Evolutionary conservation across 2,113 vertebrate species (phyloP).

Genomic region (Anarrhichthys ocellatus): DNA sequence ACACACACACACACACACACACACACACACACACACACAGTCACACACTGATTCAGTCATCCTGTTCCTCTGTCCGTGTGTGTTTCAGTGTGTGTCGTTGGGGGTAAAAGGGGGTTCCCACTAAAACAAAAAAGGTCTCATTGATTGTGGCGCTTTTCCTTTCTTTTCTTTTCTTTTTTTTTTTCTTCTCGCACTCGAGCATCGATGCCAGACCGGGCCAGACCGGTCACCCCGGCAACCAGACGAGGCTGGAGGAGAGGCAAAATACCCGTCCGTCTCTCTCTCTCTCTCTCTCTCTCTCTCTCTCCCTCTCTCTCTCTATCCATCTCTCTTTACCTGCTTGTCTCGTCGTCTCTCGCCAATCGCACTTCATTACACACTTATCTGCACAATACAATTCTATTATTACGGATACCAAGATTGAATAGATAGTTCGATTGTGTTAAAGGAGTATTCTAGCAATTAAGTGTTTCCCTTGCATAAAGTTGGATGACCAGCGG

Average conservation of each 20-base stretch:
- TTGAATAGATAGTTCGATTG: background rate
- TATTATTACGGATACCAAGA: background rate
- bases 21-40: slow-evolving; percentile 30
- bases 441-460: background rate
- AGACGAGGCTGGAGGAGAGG: slow-evolving; percentile 40
- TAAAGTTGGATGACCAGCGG: background rate
- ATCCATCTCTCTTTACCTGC: slow-evolving; percentile 39
- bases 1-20: slow-evolving; percentile 25
- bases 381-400: background rate
- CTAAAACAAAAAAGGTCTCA: slow-evolving; percentile 81
- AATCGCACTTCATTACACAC: background rate
- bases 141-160: slow-evolving; percentile 81
- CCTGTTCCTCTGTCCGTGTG: slow-evolving; percentile 34
- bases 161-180: slow-evolving; percentile 70
- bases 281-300: slow-evolving; percentile 48
- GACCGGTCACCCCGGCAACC: slow-evolving; percentile 67
- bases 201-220: slow-evolving; percentile 46
- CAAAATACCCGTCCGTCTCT: slow-evolving; percentile 44
- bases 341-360: slow-evolving; percentile 12
- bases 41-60: slow-evolving; percentile 66
- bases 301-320: slow-evolving; percentile 35
- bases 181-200: slow-evolving; percentile 56
- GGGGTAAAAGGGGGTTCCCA: slow-evolving; percentile 80
- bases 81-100: slow-evolving; percentile 33
- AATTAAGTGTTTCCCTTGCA: background rate